Evolutionary conservation across 53 echinoderm and acorn worm species (phyloP), one percentile per base, ranked within the genome.

Genomic region (Arbacia lixula): DNA sequence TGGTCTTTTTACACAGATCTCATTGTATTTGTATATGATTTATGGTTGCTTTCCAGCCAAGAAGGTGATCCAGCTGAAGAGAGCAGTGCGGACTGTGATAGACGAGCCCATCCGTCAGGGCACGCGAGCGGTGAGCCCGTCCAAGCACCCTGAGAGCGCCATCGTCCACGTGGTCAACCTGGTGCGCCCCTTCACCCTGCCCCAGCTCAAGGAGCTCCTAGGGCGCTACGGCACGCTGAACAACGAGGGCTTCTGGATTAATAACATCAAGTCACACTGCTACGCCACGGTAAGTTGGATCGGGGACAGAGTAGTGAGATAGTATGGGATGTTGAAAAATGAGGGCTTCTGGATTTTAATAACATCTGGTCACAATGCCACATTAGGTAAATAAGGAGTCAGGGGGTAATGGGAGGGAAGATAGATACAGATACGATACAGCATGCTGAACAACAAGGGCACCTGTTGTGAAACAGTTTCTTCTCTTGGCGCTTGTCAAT

Each of bases 251-350:
- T 99, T 99, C 87, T 99, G 99, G 99, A 99, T 99, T 22, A 92
- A 99, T 63, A 95, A 87, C 72, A 95, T 99, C 82, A 99, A 99
- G 72, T 99, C 99, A 16, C 94, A 99, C 50, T 94, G 94, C 64
- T 92, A 71, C 74, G 99, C 87, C 17, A 89, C 87, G 49, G 99
- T 99, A 65, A 89, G 99, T 90, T 10, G n/a, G n/a, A n/a, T n/a
- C n/a, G n/a, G n/a, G n/a, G n/a, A n/a, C n/a, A n/a, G n/a, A n/a
- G n/a, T n/a, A n/a, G n/a, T n/a, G n/a, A n/a, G n/a, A n/a, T n/a
- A n/a, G n/a, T n/a, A n/a, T n/a, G n/a, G n/a, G n/a, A n/a, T n/a
- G n/a, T n/a, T n/a, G n/a, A n/a, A n/a, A n/a, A n/a, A n/a, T n/a
- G n/a, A n/a, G n/a, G n/a, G n/a, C n/a, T n/a, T n/a, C n/a, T n/a